Conservation (phyloP, 2,113 vertebrate genomes). For the Ailurus styani region DNA sequence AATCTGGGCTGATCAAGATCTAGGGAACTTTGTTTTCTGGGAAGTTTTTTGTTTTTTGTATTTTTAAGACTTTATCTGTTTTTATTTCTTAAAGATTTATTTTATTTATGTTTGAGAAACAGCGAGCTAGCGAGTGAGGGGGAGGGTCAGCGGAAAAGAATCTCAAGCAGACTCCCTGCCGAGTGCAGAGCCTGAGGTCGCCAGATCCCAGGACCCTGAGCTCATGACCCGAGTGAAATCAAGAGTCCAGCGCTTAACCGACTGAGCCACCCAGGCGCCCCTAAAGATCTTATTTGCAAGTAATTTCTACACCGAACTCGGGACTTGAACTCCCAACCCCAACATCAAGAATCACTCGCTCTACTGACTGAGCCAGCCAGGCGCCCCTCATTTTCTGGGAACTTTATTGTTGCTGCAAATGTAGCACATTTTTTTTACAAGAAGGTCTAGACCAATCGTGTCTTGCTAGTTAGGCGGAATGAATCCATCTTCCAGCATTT, state of each 20-base stretch:
- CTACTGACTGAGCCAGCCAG: not conserved
- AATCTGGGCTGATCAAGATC: not conserved
- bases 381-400: not conserved
- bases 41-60: not conserved
- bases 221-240: no score
- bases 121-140: no score
- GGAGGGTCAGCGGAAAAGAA: not conserved
- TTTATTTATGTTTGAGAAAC: not conserved
- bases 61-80: not conserved
- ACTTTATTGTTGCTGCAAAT: not conserved
- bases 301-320: not conserved
- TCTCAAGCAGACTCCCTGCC: not conserved
- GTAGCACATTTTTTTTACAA: not conserved
- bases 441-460: not conserved
- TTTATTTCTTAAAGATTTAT: not conserved
- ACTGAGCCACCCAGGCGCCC: no score
- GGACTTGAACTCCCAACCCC: not conserved
- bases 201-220: not conserved
- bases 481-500: not conserved
- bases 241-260: no score
- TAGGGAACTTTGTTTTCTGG: not conserved
- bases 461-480: not conserved
- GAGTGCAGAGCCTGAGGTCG: no score
- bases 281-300: not conserved
- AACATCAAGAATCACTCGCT: not conserved